phyloP scores from a whole-genome alignment of 2,113 vertebrate genomes.

The Solea senegalensis region DNA sequence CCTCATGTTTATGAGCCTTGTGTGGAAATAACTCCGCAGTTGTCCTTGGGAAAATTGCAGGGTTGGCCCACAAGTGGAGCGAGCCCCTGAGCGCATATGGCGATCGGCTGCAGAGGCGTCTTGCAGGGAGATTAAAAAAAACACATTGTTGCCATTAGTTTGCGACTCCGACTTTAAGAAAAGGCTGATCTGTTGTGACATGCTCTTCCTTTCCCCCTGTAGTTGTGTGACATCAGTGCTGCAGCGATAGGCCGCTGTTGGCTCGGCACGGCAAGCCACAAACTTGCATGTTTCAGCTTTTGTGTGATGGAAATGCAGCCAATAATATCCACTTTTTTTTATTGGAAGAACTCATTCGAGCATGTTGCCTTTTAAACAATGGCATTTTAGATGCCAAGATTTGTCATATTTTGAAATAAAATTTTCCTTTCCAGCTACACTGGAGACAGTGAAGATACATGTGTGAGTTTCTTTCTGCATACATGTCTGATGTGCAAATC shows the following conservation, averaged over 20 bases:
- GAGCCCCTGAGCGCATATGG: conserved; percentile 30
- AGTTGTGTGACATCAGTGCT: conserved; percentile 34
- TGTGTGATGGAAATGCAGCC: neutral
- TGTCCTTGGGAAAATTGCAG: conserved; percentile 62
- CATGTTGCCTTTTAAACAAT: no score
- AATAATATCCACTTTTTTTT: no score
- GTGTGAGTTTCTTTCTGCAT: no score
- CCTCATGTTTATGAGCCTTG: conserved; percentile 33
- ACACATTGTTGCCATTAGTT: conserved; percentile 61
- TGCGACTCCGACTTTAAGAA: conserved; percentile 57
- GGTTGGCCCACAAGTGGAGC: conserved; percentile 14
- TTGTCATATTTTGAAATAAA: no score
- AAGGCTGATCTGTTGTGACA: conserved; percentile 66
- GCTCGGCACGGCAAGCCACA: conserved; percentile 1
- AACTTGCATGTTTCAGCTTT: conserved; percentile 35
- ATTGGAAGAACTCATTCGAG: no score
- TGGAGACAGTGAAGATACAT: no score
- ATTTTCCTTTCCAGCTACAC: no score
- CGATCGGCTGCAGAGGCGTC: conserved; percentile 33
- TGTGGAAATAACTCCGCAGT: conserved; percentile 45
- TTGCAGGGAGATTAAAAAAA: conserved; percentile 18
- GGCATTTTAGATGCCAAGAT: no score
- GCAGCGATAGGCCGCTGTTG: conserved; percentile 10
- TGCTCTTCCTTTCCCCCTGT: conserved; percentile 37
- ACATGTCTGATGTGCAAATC: no score